These are phyloP conservation scores for Sebastes oblongus DNA, from an alignment of 2,797 vertebrate species.

Conservation along the genomic window DNA sequence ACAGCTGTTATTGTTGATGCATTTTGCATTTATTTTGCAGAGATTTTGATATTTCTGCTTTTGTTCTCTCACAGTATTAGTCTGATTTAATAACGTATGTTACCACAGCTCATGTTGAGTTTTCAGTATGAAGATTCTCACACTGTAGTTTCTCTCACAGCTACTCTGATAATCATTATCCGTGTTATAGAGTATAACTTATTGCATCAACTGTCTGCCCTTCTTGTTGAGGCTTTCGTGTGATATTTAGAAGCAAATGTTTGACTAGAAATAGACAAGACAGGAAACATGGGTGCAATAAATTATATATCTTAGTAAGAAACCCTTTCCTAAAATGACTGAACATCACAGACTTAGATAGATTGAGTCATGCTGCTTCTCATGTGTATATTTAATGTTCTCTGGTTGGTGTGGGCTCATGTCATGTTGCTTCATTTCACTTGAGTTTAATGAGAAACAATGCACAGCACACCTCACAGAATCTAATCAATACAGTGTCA, in stretches of 20 bases:
- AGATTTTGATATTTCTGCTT: not conserved
- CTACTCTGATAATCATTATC: too few relatives aligned
- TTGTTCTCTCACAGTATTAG: not conserved
- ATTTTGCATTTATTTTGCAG: not conserved
- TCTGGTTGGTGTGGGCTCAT: not conserved
- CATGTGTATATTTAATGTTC: not conserved
- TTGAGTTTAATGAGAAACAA: not conserved
- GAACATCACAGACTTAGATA: not conserved
- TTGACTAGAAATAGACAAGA: not conserved
- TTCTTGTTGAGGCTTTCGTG: too few relatives aligned
- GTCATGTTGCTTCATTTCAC: not conserved
- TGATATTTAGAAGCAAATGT: not conserved
- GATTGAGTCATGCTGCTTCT: not conserved
- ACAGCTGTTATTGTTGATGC: too few relatives aligned
- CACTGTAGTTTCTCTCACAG: not conserved
- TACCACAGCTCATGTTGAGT: not conserved
- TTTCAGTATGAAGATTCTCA: not conserved
- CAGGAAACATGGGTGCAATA: not conserved
- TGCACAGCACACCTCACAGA: not conserved
- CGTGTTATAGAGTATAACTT: not conserved
- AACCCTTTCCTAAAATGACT: not conserved
- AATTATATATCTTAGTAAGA: not conserved
- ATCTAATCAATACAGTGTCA: not conserved
- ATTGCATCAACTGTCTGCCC: too few relatives aligned
- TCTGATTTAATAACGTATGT: not conserved